phyloP scores from a whole-genome alignment of 2,113 vertebrate genomes.

The Lasiurus borealis region DNA sequence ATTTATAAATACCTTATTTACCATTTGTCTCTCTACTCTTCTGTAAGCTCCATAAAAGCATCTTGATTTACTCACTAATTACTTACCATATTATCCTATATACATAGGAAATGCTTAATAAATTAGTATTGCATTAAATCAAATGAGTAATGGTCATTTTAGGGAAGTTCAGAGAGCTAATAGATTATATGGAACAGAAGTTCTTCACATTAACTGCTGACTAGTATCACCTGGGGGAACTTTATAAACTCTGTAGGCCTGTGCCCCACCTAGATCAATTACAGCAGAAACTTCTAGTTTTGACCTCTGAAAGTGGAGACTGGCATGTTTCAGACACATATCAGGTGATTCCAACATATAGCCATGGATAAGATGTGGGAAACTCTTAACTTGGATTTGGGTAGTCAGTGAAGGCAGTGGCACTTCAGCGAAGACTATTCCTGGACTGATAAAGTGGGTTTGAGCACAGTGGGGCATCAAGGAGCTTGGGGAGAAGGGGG shows the following conservation, averaged over 20 bases:
- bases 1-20: background rate
- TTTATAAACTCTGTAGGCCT: background rate
- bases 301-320: background rate
- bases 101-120: background rate
- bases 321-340: background rate
- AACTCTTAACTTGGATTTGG: background rate
- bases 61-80: background rate
- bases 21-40: background rate
- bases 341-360: background rate
- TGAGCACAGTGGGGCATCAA: accelerated
- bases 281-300: background rate
- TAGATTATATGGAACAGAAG: background rate
- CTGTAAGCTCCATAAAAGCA: background rate
- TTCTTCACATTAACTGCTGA: background rate
- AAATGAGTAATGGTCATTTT: background rate
- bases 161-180: background rate
- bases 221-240: background rate
- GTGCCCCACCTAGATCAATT: background rate
- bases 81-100: background rate
- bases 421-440: background rate
- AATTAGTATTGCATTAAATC: background rate
- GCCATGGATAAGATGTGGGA: background rate
- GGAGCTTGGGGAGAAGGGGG: accelerated
- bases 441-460: background rate
- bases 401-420: background rate